Conservation (phyloP, 2,888 invertebrate species). For the Hemithea aestivaria region DNA sequence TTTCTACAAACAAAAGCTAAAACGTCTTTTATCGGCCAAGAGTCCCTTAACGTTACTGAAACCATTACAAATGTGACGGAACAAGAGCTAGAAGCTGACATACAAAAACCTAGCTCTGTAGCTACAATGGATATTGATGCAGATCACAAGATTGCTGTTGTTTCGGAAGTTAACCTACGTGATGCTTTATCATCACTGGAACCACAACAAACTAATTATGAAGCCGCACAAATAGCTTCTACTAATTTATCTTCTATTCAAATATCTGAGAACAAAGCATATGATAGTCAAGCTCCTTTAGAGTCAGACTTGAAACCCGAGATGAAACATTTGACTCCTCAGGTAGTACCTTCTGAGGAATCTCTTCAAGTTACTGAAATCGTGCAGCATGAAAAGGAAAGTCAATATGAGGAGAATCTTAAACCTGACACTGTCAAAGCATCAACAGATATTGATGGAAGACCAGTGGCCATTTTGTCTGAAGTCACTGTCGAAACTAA, state of each 20-base stretch:
- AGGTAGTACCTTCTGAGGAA: constrained; percentile 46
- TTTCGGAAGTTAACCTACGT: constrained; percentile 65
- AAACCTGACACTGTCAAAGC: constrained; percentile 50
- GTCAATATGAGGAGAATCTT: constrained; percentile 31
- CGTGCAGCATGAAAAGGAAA: constrained; percentile 61
- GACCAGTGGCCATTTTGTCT: constrained; percentile 71
- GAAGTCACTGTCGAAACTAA: constrained; percentile 68
- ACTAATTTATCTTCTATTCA: constrained; percentile 49
- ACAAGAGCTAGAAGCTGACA: constrained; percentile 55
- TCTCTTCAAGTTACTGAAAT: constrained; percentile 54
- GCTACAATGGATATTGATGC: constrained; percentile 74
- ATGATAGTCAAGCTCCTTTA: constrained; percentile 64
- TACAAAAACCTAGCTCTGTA: constrained; percentile 56
- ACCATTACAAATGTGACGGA: constrained; percentile 71
- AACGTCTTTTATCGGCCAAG: constrained; percentile 74
- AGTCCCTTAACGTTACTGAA: constrained; percentile 81
- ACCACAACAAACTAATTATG: constrained; percentile 38
- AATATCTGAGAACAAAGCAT: constrained; percentile 58
- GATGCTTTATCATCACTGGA: constrained; percentile 48
- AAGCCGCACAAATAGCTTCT: constrained; percentile 55
- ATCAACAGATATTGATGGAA: constrained; percentile 60
- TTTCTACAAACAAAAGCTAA: constrained; percentile 73
- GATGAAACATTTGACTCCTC: constrained; percentile 45
- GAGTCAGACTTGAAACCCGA: constrained; percentile 37
- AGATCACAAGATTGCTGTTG: constrained; percentile 72